Evolutionary conservation across 1,140 invertebrate genomes (phyloP), one percentile per base, ranked within the genome.

Genomic region (Lucilia sericata): DNA sequence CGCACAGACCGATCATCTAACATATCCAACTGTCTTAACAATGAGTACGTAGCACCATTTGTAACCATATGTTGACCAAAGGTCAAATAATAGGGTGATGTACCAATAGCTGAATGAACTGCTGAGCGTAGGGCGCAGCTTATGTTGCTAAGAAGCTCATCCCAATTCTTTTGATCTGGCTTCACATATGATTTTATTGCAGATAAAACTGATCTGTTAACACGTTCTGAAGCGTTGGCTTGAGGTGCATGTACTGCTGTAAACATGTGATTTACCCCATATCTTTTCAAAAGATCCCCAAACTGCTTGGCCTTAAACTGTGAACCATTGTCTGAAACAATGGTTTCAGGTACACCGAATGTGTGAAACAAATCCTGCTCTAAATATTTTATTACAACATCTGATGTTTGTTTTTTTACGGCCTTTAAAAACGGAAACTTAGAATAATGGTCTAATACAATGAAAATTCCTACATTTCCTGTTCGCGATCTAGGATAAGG

Each of bases 41-140:
- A 14, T 49, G 9, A 14, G 13, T 49, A 49, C 13, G 49, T 49
- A 49, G 9, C 49, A 12, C 49, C 84, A 65, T 76, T 25, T 5
- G 84, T 85, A 13, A 85, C 25, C 86, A 86, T 86, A 7, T 86
- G 55, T 21, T 84, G 30, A 0, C 86, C 85, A 78, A 84, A 86
- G 12, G 84, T 25, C 4, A 83, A 75, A 74, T 82, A 65, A 42
- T 85, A 86, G 1, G 86, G 85, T 4, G 83, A 86, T 36, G 74
- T 80, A 12, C 78, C 78, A 8, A 70, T 82, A 0, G 83, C 75
- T 7, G 84, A 74, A 74, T 86, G 85, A 2, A 83, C 17, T 0
- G 85, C 55, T 0, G 25, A 60, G 60, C 84, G 14, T 9, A 87
- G 34, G 2, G 84, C 83, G 65, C 25, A 83, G 17, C 47, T n/a